phyloP scores from a whole-genome alignment of 1,140 invertebrate genomes.

The Ooceraea biroi region DNA sequence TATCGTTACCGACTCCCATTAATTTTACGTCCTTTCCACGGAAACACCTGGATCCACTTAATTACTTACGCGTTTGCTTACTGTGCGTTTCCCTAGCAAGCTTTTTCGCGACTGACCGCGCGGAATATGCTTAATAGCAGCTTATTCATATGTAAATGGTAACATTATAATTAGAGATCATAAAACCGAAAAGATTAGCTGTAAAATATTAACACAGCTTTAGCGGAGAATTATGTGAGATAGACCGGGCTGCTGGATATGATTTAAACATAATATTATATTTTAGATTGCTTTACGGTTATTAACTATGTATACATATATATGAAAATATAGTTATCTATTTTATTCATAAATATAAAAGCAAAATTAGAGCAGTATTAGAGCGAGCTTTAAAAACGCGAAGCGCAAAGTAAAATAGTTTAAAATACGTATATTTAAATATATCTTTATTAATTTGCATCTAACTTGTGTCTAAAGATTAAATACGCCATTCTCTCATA shows the following conservation, averaged over 20 bases:
- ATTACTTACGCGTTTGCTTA: slow-evolving; percentile 66
- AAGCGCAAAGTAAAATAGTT: no score
- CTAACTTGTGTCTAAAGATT: neutral
- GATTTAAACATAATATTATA: neutral
- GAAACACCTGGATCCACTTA: slow-evolving; percentile 64
- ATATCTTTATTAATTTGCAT: no score
- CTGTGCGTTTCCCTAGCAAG: slow-evolving; percentile 20
- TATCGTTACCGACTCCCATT: slow-evolving; percentile 60
- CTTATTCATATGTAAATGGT: slow-evolving; percentile 32
- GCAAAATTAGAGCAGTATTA: no score
- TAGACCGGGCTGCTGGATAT: neutral
- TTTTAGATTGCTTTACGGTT: slow-evolving; percentile 1
- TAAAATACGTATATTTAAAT: no score
- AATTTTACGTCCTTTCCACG: slow-evolving; percentile 60
- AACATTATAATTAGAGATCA: slow-evolving; percentile 37
- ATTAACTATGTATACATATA: no score
- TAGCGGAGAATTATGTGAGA: neutral
- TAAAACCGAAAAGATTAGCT: neutral
- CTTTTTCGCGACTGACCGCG: slow-evolving; percentile 39
- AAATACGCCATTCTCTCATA: neutral
- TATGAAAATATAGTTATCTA: no score
- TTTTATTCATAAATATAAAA: no score
- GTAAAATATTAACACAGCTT: slow-evolving; percentile 24
- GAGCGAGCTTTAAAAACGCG: no score
- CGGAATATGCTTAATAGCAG: slow-evolving; percentile 47